Percentiles rank a stretch among this genome's conserved stretches.
These are phyloP conservation scores for Etia nguti DNA, from an alignment of 2,113 vertebrate species.

Conservation along the genomic window DNA sequence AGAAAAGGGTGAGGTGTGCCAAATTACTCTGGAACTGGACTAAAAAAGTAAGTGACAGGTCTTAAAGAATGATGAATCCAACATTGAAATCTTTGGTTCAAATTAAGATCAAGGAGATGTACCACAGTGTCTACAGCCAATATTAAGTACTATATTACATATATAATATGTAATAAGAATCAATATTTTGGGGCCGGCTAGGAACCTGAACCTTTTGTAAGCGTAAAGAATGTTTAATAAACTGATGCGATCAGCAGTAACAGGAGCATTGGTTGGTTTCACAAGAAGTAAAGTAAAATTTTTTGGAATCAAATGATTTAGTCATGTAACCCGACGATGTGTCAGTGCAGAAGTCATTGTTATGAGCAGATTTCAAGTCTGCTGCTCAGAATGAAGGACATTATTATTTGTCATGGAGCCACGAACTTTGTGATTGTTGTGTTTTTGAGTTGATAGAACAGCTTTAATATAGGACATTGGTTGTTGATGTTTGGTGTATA, in stretches of 20 bases:
- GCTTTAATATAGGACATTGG: background rate
- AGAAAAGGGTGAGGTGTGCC: background rate
- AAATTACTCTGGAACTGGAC: background rate
- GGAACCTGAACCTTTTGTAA: background rate
- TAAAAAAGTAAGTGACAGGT: background rate
- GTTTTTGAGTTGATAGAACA: background rate
- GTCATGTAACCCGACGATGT: background rate
- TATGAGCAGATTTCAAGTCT: background rate
- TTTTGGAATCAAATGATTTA: background rate
- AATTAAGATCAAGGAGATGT: background rate
- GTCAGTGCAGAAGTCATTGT: background rate
- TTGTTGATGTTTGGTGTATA: background rate
- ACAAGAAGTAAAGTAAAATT: background rate
- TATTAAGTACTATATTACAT: background rate
- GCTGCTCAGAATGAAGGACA: background rate
- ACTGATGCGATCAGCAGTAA: background rate
- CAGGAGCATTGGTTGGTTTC: background rate
- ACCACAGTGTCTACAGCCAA: background rate
- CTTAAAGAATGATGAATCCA: background rate
- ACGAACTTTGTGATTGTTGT: background rate
- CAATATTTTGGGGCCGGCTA: background rate
- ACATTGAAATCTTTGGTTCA: rapidly evolving
- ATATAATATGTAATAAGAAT: background rate
- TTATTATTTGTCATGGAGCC: background rate
- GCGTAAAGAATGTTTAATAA: background rate